Percentiles rank a stretch among this genome's conserved stretches.
phyloP scores from a whole-genome alignment of 1,140 invertebrate genomes.

The Pararge aegeria region DNA sequence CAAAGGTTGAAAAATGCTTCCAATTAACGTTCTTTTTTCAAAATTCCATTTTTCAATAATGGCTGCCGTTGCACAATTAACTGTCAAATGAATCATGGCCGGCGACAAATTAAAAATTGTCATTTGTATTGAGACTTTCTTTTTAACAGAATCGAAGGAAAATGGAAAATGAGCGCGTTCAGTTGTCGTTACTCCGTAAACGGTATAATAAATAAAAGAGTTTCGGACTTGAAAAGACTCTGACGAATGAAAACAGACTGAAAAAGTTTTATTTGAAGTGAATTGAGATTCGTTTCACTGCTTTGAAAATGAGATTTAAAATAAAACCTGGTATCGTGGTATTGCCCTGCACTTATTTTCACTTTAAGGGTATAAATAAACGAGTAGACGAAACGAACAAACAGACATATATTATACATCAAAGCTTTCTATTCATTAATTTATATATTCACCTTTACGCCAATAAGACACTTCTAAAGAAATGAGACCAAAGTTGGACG shows the following conservation, averaged over 20 bases:
- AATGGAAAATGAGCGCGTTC: conserved; percentile 3
- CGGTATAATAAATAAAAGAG: conserved; percentile 3
- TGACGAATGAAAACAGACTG: neutral
- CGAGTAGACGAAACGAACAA: too few species aligned
- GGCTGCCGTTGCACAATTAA: conserved; percentile 41
- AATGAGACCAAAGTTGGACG: too few species aligned
- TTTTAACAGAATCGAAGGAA: neutral
- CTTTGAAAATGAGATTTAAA: neutral
- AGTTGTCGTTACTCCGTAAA: neutral
- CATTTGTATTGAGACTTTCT: conserved; percentile 1
- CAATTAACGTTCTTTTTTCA: conserved; percentile 40
- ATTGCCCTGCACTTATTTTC: too few species aligned
- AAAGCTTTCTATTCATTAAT: too few species aligned
- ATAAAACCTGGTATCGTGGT: neutral
- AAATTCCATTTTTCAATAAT: conserved; percentile 33
- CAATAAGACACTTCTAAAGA: too few species aligned
- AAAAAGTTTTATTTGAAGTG: neutral
- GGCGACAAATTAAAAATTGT: conserved; percentile 12
- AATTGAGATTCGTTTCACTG: neutral
- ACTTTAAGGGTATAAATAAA: too few species aligned
- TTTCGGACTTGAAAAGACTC: conserved; percentile 1
- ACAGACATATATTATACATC: too few species aligned
- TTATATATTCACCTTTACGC: too few species aligned
- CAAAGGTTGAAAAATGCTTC: conserved; percentile 40
- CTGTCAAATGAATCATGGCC: conserved; percentile 40